These are phyloP conservation scores for Strix uralensis DNA, from an alignment of 2,113 vertebrate species.

Conservation along the genomic window DNA sequence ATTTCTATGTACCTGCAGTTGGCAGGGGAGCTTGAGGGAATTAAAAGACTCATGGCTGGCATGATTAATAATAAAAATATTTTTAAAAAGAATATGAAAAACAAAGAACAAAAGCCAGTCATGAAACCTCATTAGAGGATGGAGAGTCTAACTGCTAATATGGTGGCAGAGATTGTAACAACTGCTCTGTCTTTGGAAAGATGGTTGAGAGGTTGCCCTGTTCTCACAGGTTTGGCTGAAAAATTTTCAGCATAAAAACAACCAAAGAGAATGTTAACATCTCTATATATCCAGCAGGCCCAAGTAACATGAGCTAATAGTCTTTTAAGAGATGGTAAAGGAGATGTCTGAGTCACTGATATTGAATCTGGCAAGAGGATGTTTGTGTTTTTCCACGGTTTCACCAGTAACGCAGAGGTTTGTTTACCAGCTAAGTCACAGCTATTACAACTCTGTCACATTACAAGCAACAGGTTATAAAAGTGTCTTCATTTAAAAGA, in stretches of 20 bases:
- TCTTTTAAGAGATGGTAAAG: background rate
- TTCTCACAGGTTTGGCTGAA: background rate
- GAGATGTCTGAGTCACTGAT: background rate
- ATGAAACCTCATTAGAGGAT: background rate
- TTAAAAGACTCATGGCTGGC: background rate
- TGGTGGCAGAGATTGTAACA: background rate
- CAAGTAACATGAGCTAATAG: background rate
- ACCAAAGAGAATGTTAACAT: background rate
- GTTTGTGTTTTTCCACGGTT: background rate
- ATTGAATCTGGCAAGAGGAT: background rate
- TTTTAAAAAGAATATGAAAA: background rate
- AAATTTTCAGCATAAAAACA: background rate
- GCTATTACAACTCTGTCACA: background rate
- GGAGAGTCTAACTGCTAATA: background rate
- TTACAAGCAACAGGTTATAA: background rate
- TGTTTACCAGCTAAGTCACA: background rate
- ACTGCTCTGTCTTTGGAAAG: background rate
- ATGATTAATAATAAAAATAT: background rate
- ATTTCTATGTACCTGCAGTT: background rate
- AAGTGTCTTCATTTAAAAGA: background rate
- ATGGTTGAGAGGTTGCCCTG: background rate
- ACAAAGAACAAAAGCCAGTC: background rate
- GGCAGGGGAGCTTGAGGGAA: background rate
- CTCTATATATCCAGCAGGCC: background rate
- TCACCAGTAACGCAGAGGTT: fast-evolving